phyloP scores from a whole-genome alignment of 1,140 invertebrate genomes.

The Drosophila pruinosa region DNA sequence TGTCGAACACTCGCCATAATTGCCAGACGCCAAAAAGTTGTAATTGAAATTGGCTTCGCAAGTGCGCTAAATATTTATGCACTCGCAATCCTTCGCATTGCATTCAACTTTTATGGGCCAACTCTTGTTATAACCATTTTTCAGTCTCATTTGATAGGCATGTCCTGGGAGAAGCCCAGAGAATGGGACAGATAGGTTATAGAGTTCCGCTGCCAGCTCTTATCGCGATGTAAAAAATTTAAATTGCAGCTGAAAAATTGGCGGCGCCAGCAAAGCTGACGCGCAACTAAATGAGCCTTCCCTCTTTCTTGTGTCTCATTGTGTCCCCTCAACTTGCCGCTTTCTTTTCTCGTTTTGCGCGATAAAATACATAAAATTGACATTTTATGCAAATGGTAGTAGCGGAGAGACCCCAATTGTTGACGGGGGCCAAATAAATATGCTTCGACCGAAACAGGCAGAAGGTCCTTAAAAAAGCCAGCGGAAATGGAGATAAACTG shows the following conservation, averaged over 20 bases:
- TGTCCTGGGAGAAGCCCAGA: background rate
- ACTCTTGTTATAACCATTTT: background rate
- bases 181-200: no score
- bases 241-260: constrained; percentile 43
- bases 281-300: constrained; percentile 32
- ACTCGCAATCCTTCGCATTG: constrained; percentile 2
- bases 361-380: constrained; percentile 80
- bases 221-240: constrained; percentile 31
- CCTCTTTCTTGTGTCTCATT: background rate
- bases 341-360: constrained; percentile 38
- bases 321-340: background rate
- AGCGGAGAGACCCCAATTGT: constrained; percentile 1
- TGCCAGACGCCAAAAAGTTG: constrained; percentile 20
- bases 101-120: constrained; percentile 12
- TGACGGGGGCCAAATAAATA: constrained; percentile 59
- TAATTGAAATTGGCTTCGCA: constrained; percentile 32
- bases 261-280: constrained; percentile 34
- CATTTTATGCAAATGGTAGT: constrained; percentile 71
- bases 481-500: background rate
- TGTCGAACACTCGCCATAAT: constrained; percentile 30
- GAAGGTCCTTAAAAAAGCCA: constrained; percentile 1
- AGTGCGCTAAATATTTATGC: constrained; percentile 18
- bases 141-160: constrained; percentile 9
- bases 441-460: constrained; percentile 43
- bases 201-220: background rate